These are phyloP conservation scores for Julus scandinavius DNA, from an alignment of 2,888 invertebrate genomes.

Conservation along the genomic window DNA sequence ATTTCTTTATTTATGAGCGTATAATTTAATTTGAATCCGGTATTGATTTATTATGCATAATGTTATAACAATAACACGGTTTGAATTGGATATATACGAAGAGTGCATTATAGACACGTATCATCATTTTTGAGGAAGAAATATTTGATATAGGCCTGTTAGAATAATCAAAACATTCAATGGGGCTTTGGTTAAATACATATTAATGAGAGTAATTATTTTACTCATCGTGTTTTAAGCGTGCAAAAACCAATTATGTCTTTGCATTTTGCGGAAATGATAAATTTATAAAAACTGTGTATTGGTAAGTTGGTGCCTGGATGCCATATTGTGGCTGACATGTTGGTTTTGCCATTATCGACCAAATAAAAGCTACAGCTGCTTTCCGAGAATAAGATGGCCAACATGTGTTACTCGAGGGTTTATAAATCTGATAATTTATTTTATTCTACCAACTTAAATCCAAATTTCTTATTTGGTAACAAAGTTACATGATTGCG, in stretches of 20 bases:
- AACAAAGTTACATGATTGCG: too few relatives aligned
- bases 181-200: not conserved
- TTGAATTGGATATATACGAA: not conserved
- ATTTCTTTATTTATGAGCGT: conserved; percentile 16
- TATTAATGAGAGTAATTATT: not conserved
- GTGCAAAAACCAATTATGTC: not conserved
- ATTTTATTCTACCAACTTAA: too few relatives aligned
- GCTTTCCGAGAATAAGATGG: too few relatives aligned
- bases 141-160: not conserved
- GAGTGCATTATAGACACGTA: not conserved
- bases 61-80: not conserved
- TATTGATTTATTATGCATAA: not conserved
- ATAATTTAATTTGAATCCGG: not conserved
- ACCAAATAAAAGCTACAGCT: too few relatives aligned
- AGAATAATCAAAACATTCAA: not conserved
- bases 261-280: not conserved
- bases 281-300: not conserved
- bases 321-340: too few relatives aligned
- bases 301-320: not conserved
- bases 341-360: too few relatives aligned
- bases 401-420: too few relatives aligned
- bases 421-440: too few relatives aligned
- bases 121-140: not conserved
- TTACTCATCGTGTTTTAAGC: not conserved
- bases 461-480: too few relatives aligned